Evolutionary conservation across 2,113 vertebrate genomes (phyloP).

Genomic region (Semicossyphus pulcher): DNA sequence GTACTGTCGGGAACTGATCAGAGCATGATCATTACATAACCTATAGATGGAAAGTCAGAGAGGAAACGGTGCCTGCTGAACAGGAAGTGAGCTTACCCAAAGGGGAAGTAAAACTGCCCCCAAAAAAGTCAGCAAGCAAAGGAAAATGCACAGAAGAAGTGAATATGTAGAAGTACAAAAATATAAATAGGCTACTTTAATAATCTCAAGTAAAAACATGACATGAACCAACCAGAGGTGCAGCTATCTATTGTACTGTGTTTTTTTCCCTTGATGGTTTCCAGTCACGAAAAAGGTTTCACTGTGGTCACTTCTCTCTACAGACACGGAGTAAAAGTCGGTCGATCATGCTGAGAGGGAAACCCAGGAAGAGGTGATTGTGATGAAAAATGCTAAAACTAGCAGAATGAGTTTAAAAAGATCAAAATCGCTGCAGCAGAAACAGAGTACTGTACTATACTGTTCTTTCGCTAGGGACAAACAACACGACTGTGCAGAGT

Average conservation of each 20-base stretch:
- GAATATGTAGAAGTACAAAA: too few relatives aligned
- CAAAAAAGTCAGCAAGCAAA: neutral
- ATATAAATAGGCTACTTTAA: neutral
- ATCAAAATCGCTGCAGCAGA: neutral
- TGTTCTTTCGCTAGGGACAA: too few relatives aligned
- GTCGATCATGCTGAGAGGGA: conserved; percentile 21
- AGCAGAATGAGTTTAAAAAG: neutral
- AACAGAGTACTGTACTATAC: too few relatives aligned
- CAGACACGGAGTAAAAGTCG: conserved; percentile 1
- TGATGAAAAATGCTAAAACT: neutral
- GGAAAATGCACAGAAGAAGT: too few relatives aligned
- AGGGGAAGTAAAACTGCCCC: conserved; percentile 17
- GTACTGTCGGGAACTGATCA: conserved; percentile 2
- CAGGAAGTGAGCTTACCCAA: conserved; percentile 30
- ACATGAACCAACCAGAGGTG: neutral
- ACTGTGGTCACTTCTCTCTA: neutral
- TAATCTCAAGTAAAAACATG: neutral
- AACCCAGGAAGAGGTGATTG: neutral
- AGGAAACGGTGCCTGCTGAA: conserved; percentile 28
- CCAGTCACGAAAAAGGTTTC: neutral
- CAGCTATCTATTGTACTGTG: neutral
- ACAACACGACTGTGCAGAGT: too few relatives aligned
- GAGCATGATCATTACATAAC: conserved; percentile 11
- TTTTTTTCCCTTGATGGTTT: neutral
- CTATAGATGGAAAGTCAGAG: conserved; percentile 18